Evolutionary conservation across 2,888 invertebrate species (phyloP).

Genomic region (Chelonus formosanus): DNA sequence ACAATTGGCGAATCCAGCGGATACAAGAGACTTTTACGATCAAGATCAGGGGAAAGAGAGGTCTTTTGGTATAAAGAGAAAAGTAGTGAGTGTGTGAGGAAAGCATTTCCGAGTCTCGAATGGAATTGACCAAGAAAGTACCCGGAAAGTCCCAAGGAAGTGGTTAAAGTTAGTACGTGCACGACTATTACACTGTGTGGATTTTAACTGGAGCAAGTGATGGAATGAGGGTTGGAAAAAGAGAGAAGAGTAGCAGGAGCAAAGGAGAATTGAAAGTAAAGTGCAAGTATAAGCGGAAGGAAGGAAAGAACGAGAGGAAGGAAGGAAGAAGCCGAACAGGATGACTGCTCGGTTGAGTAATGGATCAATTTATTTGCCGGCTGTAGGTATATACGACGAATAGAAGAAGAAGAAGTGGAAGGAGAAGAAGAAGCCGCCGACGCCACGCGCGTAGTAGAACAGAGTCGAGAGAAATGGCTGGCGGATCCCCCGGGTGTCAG

Average conservation of each 20-base stretch:
- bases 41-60: background rate
- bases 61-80: too few species aligned
- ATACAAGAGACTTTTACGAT: background rate
- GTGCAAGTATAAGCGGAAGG: constrained; percentile 43
- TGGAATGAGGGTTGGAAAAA: constrained; percentile 6
- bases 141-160: background rate
- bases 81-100: background rate
- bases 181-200: background rate
- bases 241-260: constrained; percentile 15
- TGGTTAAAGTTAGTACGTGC: constrained; percentile 6
- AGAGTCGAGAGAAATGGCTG: constrained; percentile 54
- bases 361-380: constrained; percentile 63
- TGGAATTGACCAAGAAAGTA: too few species aligned
- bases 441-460: constrained; percentile 40
- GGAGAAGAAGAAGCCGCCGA: constrained; percentile 7
- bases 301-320: constrained; percentile 42
- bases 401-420: constrained; percentile 7
- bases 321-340: constrained; percentile 36
- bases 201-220: background rate
- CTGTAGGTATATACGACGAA: constrained; percentile 48
- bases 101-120: too few species aligned
- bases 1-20: background rate
- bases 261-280: constrained; percentile 24
- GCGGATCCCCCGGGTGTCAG: constrained; percentile 56
- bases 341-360: constrained; percentile 62